phyloP scores from a whole-genome alignment of 2,113 vertebrate genomes.

The Thamnophis sirtalis region DNA sequence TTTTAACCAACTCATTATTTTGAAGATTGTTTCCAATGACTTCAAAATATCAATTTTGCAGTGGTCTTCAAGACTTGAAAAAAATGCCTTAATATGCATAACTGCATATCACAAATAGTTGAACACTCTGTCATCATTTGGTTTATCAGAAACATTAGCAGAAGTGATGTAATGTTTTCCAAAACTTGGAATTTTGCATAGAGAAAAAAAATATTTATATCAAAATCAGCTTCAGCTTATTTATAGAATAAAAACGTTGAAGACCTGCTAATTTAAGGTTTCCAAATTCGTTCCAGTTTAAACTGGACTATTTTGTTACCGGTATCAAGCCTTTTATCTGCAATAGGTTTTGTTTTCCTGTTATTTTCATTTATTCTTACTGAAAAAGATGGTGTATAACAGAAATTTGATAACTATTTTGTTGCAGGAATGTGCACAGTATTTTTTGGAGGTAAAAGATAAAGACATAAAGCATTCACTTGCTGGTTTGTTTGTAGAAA shows the following conservation, averaged over 20 bases:
- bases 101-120: background rate
- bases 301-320: background rate
- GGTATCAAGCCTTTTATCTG: background rate
- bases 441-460: conserved; percentile 98
- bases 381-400: background rate
- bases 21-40: background rate
- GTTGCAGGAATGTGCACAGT: conserved; percentile 92
- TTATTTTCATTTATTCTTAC: background rate
- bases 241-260: background rate
- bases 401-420: background rate
- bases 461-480: conserved; percentile 98
- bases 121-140: background rate
- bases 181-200: background rate
- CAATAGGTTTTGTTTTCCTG: background rate
- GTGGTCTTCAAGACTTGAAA: background rate
- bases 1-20: background rate
- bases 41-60: background rate
- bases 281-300: background rate
- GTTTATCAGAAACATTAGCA: background rate
- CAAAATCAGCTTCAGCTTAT: background rate
- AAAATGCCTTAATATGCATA: background rate
- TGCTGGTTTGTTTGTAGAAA: conserved; percentile 97
- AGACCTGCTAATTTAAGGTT: background rate
- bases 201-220: background rate
- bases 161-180: background rate